Conservation (phyloP, 2,888 invertebrate genomes). For the Brachycybe producta region DNA sequence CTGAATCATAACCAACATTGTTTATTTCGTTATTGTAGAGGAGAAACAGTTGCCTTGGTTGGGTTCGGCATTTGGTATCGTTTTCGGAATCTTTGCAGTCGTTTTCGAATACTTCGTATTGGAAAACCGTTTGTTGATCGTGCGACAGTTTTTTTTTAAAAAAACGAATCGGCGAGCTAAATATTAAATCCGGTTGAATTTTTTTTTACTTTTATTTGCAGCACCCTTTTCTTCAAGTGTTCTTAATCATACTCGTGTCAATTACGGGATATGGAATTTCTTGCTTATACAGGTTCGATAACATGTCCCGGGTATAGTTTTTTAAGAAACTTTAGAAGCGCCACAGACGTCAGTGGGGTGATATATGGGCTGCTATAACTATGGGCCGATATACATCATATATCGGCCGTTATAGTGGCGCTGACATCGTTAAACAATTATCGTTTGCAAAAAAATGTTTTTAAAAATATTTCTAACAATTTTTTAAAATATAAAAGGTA, state of each 20-base stretch:
- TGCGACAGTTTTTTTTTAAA: slow-evolving; percentile 29
- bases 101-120: slow-evolving; percentile 8
- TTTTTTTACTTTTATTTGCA: slow-evolving; percentile 29
- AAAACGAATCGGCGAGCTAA: too few relatives aligned
- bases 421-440: too few relatives aligned
- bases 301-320: not conserved
- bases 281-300: not conserved
- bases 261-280: slow-evolving; percentile 47
- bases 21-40: slow-evolving; percentile 35
- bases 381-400: too few relatives aligned
- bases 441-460: too few relatives aligned
- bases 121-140: slow-evolving; percentile 10
- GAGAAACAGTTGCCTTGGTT: slow-evolving; percentile 61
- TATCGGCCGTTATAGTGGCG: too few relatives aligned
- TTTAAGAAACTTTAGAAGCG: too few relatives aligned
- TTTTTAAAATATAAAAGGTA: too few relatives aligned
- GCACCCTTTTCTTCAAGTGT: slow-evolving; percentile 59
- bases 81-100: slow-evolving; percentile 45
- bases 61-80: slow-evolving; percentile 56
- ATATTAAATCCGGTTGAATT: too few relatives aligned
- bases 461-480: too few relatives aligned
- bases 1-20: too few relatives aligned
- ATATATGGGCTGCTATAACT: too few relatives aligned
- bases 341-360: too few relatives aligned
- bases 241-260: slow-evolving; percentile 52